Evolutionary conservation across 2,113 vertebrate species (phyloP), one percentile per base, ranked within the genome.

Genomic region (Tragelaphus buxtoni): DNA sequence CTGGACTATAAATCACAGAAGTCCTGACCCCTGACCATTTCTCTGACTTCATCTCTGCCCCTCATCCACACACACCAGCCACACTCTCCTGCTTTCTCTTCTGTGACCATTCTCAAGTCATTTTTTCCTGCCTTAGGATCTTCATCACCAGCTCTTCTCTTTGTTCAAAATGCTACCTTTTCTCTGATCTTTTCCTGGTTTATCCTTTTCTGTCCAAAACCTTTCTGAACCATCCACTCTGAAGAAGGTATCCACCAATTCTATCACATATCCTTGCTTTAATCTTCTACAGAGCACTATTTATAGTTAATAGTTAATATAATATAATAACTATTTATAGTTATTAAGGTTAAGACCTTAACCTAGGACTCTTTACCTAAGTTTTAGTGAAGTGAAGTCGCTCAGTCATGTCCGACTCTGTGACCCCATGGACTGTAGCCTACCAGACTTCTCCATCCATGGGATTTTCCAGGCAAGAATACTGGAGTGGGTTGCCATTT

Each of bases 31-130:
- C 47, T 55, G 16, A 17, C 10, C 56, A 22, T 6, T 24, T n/a
- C 35, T 51, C 35, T 82, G 45, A 30, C 18, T 63, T 88, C 9
- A 30, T 11, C 39, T 53, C 17, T 30, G 10, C 0, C 11, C 22
- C 1, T 51, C 7, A 18, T 2, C 3, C 17, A 55, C 3, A n/a
- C 3, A 8, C 5, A 61, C 13, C 8, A 28, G 3, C 9, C 7
- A n/a, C 35, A 4, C 22, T 8, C 1, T 0, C 45, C 60, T 55
- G 10, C 14, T 87, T 42, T 42, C 60, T 92, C 7, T 35, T 30
- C n/a, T 16, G 4, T 74, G 35, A 11, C 30, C 53, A 45, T 77
- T 30, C 74, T 56, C 28, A 42, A 35, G 5, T 65, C 9, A 53
- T 72, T 74, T 89, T 76, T 18, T 17, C 28, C 32, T 18, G 10